Evolutionary conservation across 1,140 invertebrate genomes (phyloP), one percentile per base, ranked within the genome.

Genomic region (Drosophila aff.): DNA sequence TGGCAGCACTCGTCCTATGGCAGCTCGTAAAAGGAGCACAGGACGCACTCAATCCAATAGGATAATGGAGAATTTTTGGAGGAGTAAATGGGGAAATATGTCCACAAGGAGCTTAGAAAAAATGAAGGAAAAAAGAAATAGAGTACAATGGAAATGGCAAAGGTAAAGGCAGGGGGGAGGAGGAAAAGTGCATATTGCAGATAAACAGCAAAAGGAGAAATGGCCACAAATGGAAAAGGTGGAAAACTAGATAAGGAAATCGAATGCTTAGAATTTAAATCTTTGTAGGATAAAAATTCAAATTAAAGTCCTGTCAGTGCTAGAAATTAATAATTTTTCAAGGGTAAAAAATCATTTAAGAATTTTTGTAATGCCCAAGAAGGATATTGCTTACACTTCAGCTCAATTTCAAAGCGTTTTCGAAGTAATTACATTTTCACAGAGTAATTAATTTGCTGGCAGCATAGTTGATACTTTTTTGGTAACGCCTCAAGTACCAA

Each of bases 401-500:
- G 8, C 52, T 10, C 18, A 21, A 16, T 21, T 36, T 38, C 8
- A 2, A 11, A 53, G 18, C 7, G 9, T 9, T 43, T 9, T 43
- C 41, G 3, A 6, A 3, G 36, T 57, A 28, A 58, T 64, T 64
- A 41, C 50, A 40, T 9, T 59, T 59, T 41, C 10, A 31, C n/a
- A 4, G 23, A 26, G 61, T 64, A 59, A 64, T 64, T 64, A 60
- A 64, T 64, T 59, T 38, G 11, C 26, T 38, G 36, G 50, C 23
- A 55, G n/a, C 13, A 23, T 16, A n/a, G 10, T 36, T 28, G 11
- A 9, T 33, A 36, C 2, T 58, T 28, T 31, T 47, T 33, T 26
- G 55, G 55, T 11, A 40, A 61, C n/a, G 55, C 47, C 65, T 67
- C 59, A 49, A 68, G 44, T 47, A 41, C 43, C 60, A 47, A 18